These are phyloP conservation scores for Tragopan temminckii DNA, from an alignment of 2,797 vertebrate species.

Conservation along the genomic window DNA sequence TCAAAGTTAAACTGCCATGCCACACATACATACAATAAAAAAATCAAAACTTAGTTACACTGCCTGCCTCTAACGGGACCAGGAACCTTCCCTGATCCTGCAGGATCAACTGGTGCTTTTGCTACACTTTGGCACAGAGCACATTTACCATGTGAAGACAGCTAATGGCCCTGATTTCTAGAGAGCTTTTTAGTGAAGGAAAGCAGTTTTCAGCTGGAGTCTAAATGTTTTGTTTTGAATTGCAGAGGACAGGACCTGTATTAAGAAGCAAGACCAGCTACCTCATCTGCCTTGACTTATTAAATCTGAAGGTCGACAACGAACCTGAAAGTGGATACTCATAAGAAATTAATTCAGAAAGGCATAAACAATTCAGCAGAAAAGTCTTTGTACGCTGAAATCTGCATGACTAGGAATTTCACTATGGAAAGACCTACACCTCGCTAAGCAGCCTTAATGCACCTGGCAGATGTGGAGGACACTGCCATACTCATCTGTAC, in stretches of 20 bases:
- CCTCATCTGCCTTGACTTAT: not conserved
- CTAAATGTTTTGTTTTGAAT: conserved; percentile 8
- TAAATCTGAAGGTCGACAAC: not conserved
- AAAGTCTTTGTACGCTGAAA: not conserved
- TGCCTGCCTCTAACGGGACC: accelerated
- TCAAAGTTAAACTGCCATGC: not conserved
- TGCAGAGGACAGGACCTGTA: not conserved
- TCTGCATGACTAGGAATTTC: not conserved
- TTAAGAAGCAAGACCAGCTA: conserved; percentile 30
- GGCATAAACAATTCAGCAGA: conserved; percentile 63
- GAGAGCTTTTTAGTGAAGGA: not conserved
- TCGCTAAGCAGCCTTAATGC: not conserved
- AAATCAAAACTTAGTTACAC: not conserved
- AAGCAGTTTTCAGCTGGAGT: not conserved
- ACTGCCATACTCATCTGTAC: not conserved
- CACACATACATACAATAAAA: not conserved
- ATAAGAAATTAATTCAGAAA: conserved; percentile 64
- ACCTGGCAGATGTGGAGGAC: not conserved
- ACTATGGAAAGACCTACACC: not conserved
- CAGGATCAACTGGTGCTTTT: not conserved
- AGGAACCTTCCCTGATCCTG: not conserved
- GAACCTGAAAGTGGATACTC: conserved; percentile 29
- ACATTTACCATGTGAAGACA: not conserved
- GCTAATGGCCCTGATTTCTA: not conserved
- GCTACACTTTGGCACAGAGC: not conserved